phyloP scores from a whole-genome alignment of 2,797 vertebrate genomes.

The Tenualosa thibaudeaui region DNA sequence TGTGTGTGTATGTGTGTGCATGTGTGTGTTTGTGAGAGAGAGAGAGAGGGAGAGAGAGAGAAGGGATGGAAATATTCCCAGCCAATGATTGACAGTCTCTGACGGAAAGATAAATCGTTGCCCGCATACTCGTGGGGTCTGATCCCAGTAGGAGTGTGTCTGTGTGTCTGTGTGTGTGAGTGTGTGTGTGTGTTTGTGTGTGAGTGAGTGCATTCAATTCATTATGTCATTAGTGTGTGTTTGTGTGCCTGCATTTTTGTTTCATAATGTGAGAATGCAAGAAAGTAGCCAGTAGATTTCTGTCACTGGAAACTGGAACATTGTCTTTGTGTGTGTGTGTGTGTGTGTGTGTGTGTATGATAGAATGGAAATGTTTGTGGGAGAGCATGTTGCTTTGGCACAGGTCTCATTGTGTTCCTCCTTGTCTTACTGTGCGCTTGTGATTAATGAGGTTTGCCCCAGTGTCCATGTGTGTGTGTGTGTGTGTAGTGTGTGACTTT shows the following conservation, averaged over 20 bases:
- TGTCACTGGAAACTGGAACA: neutral
- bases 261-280: neutral
- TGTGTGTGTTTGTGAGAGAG: too few relatives aligned
- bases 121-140: neutral
- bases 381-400: neutral
- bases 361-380: neutral
- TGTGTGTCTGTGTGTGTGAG: neutral
- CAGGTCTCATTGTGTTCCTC: neutral
- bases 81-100: slow-evolving; percentile 45
- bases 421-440: neutral
- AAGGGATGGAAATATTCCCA: slow-evolving; percentile 47
- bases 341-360: neutral
- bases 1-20: too few relatives aligned
- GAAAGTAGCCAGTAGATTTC: neutral
- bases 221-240: too few relatives aligned
- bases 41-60: too few relatives aligned
- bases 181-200: neutral
- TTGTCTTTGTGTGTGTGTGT: neutral
- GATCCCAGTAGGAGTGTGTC: neutral
- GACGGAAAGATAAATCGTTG: slow-evolving; percentile 39
- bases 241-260: neutral
- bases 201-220: neutral
- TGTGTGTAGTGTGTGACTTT: neutral
- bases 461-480: slow-evolving; percentile 3
- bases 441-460: slow-evolving; percentile 11